Evolutionary conservation across 2,797 vertebrate species (phyloP), one percentile per base, ranked within the genome.

Genomic region (Echiichthys vipera): DNA sequence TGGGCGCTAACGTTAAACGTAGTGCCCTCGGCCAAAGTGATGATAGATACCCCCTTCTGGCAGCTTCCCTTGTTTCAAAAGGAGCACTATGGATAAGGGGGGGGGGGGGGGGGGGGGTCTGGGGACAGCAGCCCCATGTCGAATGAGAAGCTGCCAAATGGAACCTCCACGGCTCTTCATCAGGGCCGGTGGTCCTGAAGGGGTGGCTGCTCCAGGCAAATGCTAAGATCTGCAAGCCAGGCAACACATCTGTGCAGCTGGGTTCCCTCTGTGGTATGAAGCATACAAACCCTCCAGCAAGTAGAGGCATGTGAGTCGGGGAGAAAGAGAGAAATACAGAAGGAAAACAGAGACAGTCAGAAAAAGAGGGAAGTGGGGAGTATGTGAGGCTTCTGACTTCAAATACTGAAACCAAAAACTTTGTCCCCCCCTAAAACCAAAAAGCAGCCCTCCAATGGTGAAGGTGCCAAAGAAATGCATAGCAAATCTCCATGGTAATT

Each of bases 21-120:
- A 81, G 78, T 51, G 77, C 92, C 87, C 66, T 53, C 78, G 89
- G 91, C 87, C 84, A 89, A 84, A 73, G 83, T 63, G 17, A 77
- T 93, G 91, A 94, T 90, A 88, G 84, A 93, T 92, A 89, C 77
- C 74, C 84, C 75, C 80, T 83, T 66, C 84, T 80, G 85, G 83
- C 89, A 79, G 78, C 78, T 83, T 78, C 76, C 84, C 84, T 88
- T 81, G 81, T 90, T 91, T 91, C 88, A 86, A 85, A n/a, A 88
- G 71, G 85, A 90, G 84, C 81, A 84, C 81, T 84, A 74, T 71
- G 84, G 85, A 87, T 84, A 86, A 83, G 81, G 71, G 80, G 18
- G 62, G n/a, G n/a, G 63, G 14, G 37, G 65, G 54, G 15, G n/a
- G 49, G 18, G 3, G 40, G 18, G 66, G 87, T 90, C 85, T 85